Evolutionary conservation across 1,140 invertebrate species (phyloP).

Genomic region (Saccostrea echinata): DNA sequence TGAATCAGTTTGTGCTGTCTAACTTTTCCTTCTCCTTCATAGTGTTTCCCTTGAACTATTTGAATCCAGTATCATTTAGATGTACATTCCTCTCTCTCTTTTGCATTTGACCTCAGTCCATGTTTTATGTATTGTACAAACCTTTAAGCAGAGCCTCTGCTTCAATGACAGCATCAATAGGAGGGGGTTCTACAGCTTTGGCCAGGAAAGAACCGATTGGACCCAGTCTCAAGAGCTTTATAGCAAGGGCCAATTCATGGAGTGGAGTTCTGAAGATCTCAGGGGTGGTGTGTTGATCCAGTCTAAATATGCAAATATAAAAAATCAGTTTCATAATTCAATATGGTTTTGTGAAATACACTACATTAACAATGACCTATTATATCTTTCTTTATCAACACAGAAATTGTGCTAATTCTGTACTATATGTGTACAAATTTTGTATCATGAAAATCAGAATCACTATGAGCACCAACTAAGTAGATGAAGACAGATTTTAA

Average conservation of each 20-base stretch:
- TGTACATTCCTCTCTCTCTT: not conserved
- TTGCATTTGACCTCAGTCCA: not conserved
- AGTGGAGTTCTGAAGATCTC: slow-evolving; percentile 98
- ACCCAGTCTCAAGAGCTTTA: slow-evolving; percentile 81
- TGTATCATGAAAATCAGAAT: not conserved
- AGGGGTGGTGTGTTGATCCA: slow-evolving; percentile 95
- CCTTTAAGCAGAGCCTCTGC: slow-evolving; percentile 80
- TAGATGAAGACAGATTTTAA: too few species aligned
- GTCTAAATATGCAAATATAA: slow-evolving; percentile 72
- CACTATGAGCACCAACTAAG: not conserved
- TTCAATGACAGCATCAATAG: slow-evolving; percentile 81
- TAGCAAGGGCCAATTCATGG: slow-evolving; percentile 86
- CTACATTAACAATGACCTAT: too few species aligned
- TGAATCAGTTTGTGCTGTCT: too few species aligned
- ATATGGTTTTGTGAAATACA: too few species aligned
- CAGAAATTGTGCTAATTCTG: not conserved
- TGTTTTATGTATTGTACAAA: slow-evolving; percentile 50
- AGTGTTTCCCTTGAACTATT: too few species aligned
- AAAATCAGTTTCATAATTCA: too few species aligned
- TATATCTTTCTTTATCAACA: too few species aligned
- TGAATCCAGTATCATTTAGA: not conserved
- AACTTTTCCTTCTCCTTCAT: too few species aligned
- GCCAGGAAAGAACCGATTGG: slow-evolving; percentile 79
- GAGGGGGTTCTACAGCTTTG: slow-evolving; percentile 82
- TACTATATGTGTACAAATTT: not conserved